Evolutionary conservation across 2,113 vertebrate genomes (phyloP).

Genomic region (Monopterus albus): DNA sequence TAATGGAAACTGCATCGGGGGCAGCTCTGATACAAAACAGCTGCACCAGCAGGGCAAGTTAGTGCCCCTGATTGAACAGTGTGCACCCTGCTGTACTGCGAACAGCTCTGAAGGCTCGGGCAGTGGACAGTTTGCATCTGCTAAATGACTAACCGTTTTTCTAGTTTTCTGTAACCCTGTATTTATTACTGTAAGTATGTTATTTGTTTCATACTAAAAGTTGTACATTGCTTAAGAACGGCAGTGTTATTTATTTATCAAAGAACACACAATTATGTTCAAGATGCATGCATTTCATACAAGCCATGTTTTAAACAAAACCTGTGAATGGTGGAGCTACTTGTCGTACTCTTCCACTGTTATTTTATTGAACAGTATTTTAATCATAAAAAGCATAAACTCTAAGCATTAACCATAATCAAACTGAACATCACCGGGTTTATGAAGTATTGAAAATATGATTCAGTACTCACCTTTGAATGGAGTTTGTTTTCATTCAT

Average conservation of each 20-base stretch:
- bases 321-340: slow-evolving; percentile 18
- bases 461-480: no score
- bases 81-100: slow-evolving; percentile 78
- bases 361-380: slow-evolving; percentile 13
- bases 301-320: no score
- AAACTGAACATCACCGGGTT: slow-evolving; percentile 14
- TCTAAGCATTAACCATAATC: background rate
- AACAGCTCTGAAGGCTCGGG: slow-evolving; percentile 69
- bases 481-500: no score
- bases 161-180: slow-evolving; percentile 32
- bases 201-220: slow-evolving; percentile 20
- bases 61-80: slow-evolving; percentile 87
- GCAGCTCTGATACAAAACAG: slow-evolving; percentile 88
- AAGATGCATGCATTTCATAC: background rate
- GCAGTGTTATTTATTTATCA: slow-evolving; percentile 45
- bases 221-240: slow-evolving; percentile 25
- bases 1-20: slow-evolving; percentile 92
- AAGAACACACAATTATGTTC: slow-evolving; percentile 6
- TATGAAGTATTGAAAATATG: no score
- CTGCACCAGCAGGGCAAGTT: slow-evolving; percentile 92
- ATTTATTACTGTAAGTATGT: slow-evolving; percentile 48
- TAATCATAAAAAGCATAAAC: background rate
- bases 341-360: background rate
- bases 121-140: slow-evolving; percentile 59
- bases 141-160: slow-evolving; percentile 75